These are phyloP conservation scores for Brachynemurus nebulosus DNA, from an alignment of 2,888 invertebrate species.

Conservation along the genomic window DNA sequence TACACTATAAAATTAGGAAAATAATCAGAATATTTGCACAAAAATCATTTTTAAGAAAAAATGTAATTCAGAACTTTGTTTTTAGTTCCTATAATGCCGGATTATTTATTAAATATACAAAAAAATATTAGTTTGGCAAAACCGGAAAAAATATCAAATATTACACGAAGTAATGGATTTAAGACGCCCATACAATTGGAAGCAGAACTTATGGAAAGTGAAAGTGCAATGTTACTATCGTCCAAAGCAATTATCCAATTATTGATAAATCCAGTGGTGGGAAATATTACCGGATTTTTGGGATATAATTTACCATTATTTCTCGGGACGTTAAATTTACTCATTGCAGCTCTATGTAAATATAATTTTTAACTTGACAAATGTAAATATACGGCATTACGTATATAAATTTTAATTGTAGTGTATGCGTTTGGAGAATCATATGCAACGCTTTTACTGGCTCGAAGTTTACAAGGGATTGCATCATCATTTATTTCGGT, in stretches of 20 bases:
- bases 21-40: too few species aligned
- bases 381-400: neutral
- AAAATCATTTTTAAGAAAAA: too few species aligned
- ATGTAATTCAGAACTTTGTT: constrained; percentile 14
- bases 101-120: constrained; percentile 48
- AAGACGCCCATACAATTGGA: constrained; percentile 27
- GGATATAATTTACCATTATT: constrained; percentile 57
- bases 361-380: constrained; percentile 16
- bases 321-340: constrained; percentile 50
- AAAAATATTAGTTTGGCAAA: constrained; percentile 24
- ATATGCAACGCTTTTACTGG: constrained; percentile 52
- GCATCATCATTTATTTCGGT: constrained; percentile 69
- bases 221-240: constrained; percentile 54
- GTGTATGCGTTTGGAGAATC: constrained; percentile 64
- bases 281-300: constrained; percentile 46
- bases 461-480: constrained; percentile 64
- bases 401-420: constrained; percentile 27
- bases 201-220: constrained; percentile 35
- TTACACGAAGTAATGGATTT: constrained; percentile 1
- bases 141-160: neutral
- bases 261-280: constrained; percentile 60
- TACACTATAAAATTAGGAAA: too few species aligned
- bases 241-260: constrained; percentile 72
- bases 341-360: constrained; percentile 55
- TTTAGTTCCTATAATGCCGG: constrained; percentile 68